These are phyloP conservation scores for Laterallus jamaicensis DNA, from an alignment of 2,113 vertebrate genomes.

Conservation along the genomic window DNA sequence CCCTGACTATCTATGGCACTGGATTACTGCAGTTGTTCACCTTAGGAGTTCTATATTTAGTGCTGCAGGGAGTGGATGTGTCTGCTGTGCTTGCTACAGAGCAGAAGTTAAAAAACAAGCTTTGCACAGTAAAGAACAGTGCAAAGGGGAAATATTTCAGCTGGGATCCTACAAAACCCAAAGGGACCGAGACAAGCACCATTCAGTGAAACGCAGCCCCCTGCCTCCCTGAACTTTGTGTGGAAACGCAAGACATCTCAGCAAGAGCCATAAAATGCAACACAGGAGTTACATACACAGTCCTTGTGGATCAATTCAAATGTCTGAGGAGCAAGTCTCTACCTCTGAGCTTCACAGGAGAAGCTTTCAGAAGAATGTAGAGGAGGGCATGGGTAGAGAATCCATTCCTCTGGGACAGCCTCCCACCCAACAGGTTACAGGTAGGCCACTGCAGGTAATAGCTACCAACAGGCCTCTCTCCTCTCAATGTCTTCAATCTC, in stretches of 20 bases:
- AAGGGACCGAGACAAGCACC: not conserved
- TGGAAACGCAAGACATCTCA: not conserved
- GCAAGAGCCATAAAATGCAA: not conserved
- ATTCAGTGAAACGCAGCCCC: not conserved
- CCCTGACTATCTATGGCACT: not conserved
- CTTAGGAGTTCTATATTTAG: not conserved
- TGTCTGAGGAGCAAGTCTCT: not conserved
- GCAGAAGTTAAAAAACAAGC: not conserved
- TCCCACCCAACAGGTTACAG: not conserved
- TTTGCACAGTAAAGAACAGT: not conserved
- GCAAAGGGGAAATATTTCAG: not conserved
- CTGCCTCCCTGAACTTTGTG: not conserved
- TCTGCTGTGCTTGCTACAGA: fast-evolving
- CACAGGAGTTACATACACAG: not conserved
- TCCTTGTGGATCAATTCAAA: not conserved
- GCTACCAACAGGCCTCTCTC: not conserved
- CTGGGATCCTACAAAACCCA: not conserved
- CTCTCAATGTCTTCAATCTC: not conserved
- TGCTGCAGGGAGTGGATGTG: not conserved
- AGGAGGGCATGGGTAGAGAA: not conserved
- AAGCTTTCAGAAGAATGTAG: not conserved
- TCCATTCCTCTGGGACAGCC: not conserved
- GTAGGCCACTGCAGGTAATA: not conserved
- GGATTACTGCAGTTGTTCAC: not conserved
- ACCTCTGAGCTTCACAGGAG: not conserved